Conservation (phyloP, 2,888 invertebrate genomes). For the Drosophila longiperda region DNA sequence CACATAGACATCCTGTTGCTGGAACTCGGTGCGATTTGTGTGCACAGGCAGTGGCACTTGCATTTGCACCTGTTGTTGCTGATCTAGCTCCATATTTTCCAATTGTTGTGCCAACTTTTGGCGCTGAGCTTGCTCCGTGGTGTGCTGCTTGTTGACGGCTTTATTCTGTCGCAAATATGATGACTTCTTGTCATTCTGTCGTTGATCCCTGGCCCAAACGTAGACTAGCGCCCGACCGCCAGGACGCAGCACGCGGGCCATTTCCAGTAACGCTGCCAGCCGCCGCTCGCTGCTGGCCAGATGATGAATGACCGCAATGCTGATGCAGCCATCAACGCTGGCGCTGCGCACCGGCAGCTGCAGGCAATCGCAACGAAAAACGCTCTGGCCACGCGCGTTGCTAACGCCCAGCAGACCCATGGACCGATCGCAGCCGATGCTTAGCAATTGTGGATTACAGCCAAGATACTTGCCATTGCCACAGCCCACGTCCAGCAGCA, state of each 20-base stretch:
- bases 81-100: constrained; percentile 31
- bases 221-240: constrained; percentile 94
- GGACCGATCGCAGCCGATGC: constrained; percentile 94
- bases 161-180: constrained; percentile 89
- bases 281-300: constrained; percentile 93
- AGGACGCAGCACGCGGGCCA: constrained; percentile 89
- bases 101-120: constrained; percentile 68
- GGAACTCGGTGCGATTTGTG: constrained; percentile 95
- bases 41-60: constrained; percentile 89
- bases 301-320: constrained; percentile 99
- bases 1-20: constrained; percentile 95
- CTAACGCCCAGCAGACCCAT: constrained; percentile 89
- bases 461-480: constrained; percentile 98
- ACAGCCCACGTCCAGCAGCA: constrained; percentile 96
- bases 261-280: constrained; percentile 90
- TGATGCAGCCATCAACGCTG: constrained; percentile 92
- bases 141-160: constrained; percentile 85
- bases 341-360: constrained; percentile 88
- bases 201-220: constrained; percentile 98
- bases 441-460: constrained; percentile 70
- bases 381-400: constrained; percentile 87
- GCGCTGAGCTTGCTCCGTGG: constrained; percentile 83
- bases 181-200: constrained; percentile 88
- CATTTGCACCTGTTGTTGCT: constrained; percentile 49
- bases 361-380: constrained; percentile 92